These are phyloP conservation scores for Oreohelix idahoensis DNA, from an alignment of 1,140 invertebrate genomes.

Conservation along the genomic window DNA sequence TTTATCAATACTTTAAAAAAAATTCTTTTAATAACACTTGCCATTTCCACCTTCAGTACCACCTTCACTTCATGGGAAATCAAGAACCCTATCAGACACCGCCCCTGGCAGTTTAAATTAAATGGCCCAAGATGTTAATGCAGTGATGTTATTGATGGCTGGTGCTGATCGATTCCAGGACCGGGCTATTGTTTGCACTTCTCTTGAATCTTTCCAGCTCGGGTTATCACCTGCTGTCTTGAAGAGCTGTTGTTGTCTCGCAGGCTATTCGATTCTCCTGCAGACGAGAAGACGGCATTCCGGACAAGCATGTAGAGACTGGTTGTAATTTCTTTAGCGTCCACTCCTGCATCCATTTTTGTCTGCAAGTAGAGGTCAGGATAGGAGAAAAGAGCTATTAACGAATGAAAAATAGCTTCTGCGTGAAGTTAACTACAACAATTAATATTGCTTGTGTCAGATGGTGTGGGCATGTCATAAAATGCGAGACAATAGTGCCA, in stretches of 20 bases:
- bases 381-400: neutral
- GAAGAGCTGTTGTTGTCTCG: neutral
- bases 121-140: neutral
- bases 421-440: too few species aligned
- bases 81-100: too few species aligned
- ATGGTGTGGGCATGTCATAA: too few species aligned
- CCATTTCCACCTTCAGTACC: too few species aligned
- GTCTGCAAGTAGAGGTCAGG: neutral
- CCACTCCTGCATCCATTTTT: too few species aligned
- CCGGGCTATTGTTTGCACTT: neutral
- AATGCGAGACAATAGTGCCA: too few species aligned
- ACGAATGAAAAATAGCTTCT: neutral
- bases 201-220: neutral
- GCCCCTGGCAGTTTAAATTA: neutral
- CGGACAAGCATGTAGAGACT: neutral
- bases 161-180: neutral
- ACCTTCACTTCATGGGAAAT: too few species aligned
- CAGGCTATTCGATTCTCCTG: neutral
- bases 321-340: neutral
- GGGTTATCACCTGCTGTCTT: neutral
- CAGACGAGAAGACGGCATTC: neutral
- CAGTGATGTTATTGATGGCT: neutral
- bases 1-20: too few species aligned
- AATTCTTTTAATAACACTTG: too few species aligned
- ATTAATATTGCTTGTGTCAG: neutral